These are phyloP conservation scores for Macrostomum lignano DNA, from an alignment of 1,140 invertebrate species.

Conservation along the genomic window DNA sequence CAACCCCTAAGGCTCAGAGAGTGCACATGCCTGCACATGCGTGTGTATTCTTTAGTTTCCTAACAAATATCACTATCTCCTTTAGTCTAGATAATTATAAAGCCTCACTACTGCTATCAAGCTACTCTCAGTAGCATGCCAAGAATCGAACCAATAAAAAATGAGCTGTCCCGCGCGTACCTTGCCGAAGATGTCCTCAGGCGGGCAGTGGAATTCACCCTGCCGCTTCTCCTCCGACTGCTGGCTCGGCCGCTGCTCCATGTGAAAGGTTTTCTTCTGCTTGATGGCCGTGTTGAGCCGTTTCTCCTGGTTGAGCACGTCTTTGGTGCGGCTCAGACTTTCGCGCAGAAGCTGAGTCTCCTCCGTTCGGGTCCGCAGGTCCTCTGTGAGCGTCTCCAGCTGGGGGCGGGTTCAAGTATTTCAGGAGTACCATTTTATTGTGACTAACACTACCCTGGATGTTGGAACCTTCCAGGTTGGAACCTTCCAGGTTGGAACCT, in stretches of 20 bases:
- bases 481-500: too few species aligned
- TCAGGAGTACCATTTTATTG: too few species aligned
- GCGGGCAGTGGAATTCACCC: slow-evolving; percentile 8
- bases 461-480: too few species aligned
- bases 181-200: slow-evolving; percentile 7
- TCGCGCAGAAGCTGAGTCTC: slow-evolving; percentile 22
- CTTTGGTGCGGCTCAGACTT: slow-evolving; percentile 16
- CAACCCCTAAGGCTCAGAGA: too few species aligned
- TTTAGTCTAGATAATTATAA: too few species aligned
- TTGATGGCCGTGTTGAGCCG: slow-evolving; percentile 24
- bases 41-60: too few species aligned
- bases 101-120: too few species aligned
- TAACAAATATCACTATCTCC: too few species aligned
- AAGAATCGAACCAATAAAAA: slow-evolving; percentile 3
- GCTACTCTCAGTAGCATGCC: background rate
- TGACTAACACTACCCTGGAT: too few species aligned
- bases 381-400: slow-evolving; percentile 4
- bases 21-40: too few species aligned
- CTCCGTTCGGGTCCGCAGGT: slow-evolving; percentile 16
- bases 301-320: slow-evolving; percentile 22
- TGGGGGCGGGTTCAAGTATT: slow-evolving; percentile 8
- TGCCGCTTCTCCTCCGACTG: slow-evolving; percentile 11
- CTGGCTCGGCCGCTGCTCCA: slow-evolving; percentile 18
- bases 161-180: slow-evolving; percentile 4
- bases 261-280: slow-evolving; percentile 14